Evolutionary conservation across 2,797 vertebrate genomes (phyloP), one percentile per base, ranked within the genome.

Genomic region (Falco berigora): DNA sequence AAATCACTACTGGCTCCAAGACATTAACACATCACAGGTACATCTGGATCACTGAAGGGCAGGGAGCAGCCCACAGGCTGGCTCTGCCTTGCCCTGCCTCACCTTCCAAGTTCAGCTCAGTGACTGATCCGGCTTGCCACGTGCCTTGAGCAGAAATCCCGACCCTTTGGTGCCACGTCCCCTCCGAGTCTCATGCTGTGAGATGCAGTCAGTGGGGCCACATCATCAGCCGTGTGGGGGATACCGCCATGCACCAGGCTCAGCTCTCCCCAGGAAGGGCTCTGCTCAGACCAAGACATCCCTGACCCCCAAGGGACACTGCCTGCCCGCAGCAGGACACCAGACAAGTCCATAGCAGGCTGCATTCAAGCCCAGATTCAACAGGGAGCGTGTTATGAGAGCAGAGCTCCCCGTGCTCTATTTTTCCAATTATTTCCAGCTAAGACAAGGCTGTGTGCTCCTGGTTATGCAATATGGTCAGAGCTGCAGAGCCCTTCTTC

Each of bases 131-230:
- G 50, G 56, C 9, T 55, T 5, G 4, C 30, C 64, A 46, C 1
- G 0, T 32, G 30, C 64, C 42, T 71, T 44, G 23, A 40, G 38
- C n/a, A 34, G 30, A 58, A 64, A 7, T 2, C 46, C 69, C 24
- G 53, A 28, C 2, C 18, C 44, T 24, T 13, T 16, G 3, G 58
- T 22, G 50, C 50, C 4, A 1, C 4, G 1, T 0, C 1, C 36
- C 38, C 25, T 11, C 24, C 0, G 0, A 25, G 50, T 5, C 56
- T 52, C 22, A 0, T 2, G 14, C 30, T 69, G 22, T 0, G 8
- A 42, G 46, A 47, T 5, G 42, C 1, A 0, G 22, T 6, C 6
- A 4, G 34, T 13, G 42, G 30, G 36, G 58, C 20, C 50, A 38
- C 13, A 30, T 28, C 64, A 82, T 21, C 10, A 3, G 56, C 21